These are phyloP conservation scores for Mesitornis unicolor DNA, from an alignment of 2,113 vertebrate species.

Conservation along the genomic window DNA sequence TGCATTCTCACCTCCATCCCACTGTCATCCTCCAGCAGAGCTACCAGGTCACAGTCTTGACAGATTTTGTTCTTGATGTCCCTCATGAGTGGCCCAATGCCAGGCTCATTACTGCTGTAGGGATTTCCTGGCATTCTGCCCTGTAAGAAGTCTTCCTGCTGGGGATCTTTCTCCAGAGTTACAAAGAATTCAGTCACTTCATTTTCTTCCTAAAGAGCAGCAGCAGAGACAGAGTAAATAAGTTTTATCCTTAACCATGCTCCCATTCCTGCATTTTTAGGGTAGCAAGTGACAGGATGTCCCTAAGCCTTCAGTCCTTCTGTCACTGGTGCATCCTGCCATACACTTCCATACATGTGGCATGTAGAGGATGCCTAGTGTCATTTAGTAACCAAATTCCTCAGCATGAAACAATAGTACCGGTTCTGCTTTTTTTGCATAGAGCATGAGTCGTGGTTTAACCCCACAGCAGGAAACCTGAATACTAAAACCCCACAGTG, in stretches of 20 bases:
- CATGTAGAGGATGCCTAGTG: neutral
- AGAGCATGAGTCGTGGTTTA: no score
- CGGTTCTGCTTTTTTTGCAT: neutral
- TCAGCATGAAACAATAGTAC: neutral
- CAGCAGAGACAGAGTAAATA: neutral
- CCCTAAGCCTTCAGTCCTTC: neutral
- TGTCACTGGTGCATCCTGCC: neutral
- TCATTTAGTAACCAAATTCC: neutral
- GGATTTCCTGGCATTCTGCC: conserved; percentile 98
- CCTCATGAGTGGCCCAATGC: conserved; percentile 94
- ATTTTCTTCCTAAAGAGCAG: conserved; percentile 88
- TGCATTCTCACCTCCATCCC: conserved; percentile 90
- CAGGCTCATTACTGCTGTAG: conserved; percentile 96
- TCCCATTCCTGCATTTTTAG: neutral
- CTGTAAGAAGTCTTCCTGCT: conserved; percentile 98
- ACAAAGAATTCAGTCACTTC: conserved; percentile 99
- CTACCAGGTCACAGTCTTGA: conserved; percentile 97
- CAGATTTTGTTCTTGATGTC: conserved; percentile 99
- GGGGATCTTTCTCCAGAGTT: conserved; percentile 96
- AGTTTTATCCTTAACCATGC: accelerated
- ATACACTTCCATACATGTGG: neutral
- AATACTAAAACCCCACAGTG: neutral
- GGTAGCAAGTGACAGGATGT: neutral
- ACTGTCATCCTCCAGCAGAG: conserved; percentile 95
- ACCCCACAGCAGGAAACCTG: neutral